Evolutionary conservation across 2,888 invertebrate genomes (phyloP).

Genomic region (Agrypnus murinus): DNA sequence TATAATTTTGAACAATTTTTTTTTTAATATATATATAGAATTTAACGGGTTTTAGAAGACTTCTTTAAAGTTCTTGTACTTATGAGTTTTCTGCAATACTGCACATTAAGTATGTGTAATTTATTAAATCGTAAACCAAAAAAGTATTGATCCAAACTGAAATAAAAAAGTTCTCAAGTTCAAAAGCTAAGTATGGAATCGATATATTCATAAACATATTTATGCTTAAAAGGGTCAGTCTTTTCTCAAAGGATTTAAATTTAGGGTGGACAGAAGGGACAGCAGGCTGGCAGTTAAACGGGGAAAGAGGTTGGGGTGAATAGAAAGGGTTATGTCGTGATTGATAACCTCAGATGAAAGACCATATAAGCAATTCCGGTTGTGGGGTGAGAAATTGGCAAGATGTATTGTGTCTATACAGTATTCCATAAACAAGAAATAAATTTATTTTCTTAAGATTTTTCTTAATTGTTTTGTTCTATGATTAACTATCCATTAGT

Average conservation of each 20-base stretch:
- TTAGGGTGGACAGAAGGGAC: slow-evolving; percentile 48
- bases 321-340: slow-evolving; percentile 56
- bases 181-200: slow-evolving; percentile 32
- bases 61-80: no score
- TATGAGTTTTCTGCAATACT: no score
- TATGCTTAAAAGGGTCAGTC: slow-evolving; percentile 50
- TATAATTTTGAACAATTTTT: no score
- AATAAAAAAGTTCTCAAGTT: slow-evolving; percentile 13
- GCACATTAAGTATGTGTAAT: no score
- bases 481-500: no score
- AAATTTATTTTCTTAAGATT: slow-evolving; percentile 3
- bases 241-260: slow-evolving; percentile 52
- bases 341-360: slow-evolving; percentile 55
- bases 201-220: slow-evolving; percentile 49
- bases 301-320: slow-evolving; percentile 48
- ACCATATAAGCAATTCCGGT: slow-evolving; percentile 43
- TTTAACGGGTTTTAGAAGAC: no score
- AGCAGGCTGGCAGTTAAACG: slow-evolving; percentile 41
- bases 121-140: no score
- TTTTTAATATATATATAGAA: no score
- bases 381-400: slow-evolving; percentile 41
- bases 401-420: slow-evolving; percentile 42
- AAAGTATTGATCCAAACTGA: no score
- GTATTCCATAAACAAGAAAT: slow-evolving; percentile 23
- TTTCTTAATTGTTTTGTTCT: no score